Evolutionary conservation across 2,797 vertebrate genomes (phyloP).

Genomic region (Nothura maculosa): DNA sequence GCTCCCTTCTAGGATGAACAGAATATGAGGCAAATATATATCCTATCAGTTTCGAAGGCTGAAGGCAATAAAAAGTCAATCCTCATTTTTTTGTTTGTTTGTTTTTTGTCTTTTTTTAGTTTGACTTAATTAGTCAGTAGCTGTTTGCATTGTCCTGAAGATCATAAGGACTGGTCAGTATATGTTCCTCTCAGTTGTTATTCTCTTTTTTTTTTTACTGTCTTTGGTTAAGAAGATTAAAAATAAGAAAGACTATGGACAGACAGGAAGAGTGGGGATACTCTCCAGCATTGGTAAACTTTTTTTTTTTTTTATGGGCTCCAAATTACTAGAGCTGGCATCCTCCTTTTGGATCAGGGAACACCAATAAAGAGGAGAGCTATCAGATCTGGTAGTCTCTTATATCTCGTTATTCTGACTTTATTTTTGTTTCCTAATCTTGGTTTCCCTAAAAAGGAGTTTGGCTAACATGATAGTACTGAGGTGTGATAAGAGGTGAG

Average conservation of each 20-base stretch:
- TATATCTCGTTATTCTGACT: not conserved
- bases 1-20: not conserved
- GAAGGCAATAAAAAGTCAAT: not conserved
- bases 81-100: too few relatives aligned
- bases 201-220: fast-evolving
- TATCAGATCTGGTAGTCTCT: not conserved
- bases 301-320: not conserved
- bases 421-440: not conserved
- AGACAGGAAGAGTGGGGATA: not conserved
- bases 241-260: not conserved
- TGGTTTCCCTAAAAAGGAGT: not conserved
- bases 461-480: not conserved
- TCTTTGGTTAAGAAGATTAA: not conserved
- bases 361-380: not conserved
- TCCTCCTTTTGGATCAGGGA: not conserved
- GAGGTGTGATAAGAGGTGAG: not conserved
- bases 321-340: not conserved
- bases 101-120: not conserved
- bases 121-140: not conserved
- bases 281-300: not conserved
- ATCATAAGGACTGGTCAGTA: fast-evolving
- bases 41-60: not conserved
- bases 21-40: not conserved
- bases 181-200: not conserved
- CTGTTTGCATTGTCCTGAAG: not conserved